Base-by-base conservation (phyloP, 1,140 invertebrate species). In the Palaemon carinicauda region DNA sequence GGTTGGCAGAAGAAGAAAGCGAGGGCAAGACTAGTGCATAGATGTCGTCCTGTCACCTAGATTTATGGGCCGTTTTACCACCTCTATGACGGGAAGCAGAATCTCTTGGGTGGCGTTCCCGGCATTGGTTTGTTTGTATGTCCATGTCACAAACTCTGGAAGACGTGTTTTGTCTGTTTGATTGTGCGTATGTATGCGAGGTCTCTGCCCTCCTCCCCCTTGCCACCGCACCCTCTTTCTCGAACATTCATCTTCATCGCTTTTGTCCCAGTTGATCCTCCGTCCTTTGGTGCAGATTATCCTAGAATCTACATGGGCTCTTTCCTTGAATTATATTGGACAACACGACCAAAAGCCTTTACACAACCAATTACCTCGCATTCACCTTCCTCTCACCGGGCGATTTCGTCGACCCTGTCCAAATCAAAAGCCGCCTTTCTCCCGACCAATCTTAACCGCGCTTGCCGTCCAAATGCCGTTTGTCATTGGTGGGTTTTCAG, bases 271-370 rank as follows among this genome's bases (percentile, higher is more conserved):
- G 53, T 3, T 41, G 41, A 41, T 41, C 19, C 31, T 33, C 50
- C 73, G 33, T 29, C 82, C 74, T 78, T 78, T 78, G 74, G 75
- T 29, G 82, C 17, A 78, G 82, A 85, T 85, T 85, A 85, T 85
- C 82, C 82, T 50, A 51, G 75, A 78, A 78, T 78, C 75, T 77
- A 78, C 82, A 78, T 79, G 74, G 52, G 53, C 65, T 85, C 82
- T 85, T 84, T 84, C 82, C 82, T 85, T 69, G 78, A 85, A 85
- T 85, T 85, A 85, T 85, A 85, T 85, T 85, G 82, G 82, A 77
- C 82, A 85, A 78, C 82, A 53, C 74, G 17, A 78, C 82, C 54
- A 78, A 69, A 85, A 78, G 82, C 53, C 73, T 78, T 78, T 69
- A 85, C 82, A 69, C 82, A 60, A 78, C 82, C 82, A 85, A 85